Base-by-base conservation (phyloP, 2,113 vertebrate species). In the Perognathus longimembris region DNA sequence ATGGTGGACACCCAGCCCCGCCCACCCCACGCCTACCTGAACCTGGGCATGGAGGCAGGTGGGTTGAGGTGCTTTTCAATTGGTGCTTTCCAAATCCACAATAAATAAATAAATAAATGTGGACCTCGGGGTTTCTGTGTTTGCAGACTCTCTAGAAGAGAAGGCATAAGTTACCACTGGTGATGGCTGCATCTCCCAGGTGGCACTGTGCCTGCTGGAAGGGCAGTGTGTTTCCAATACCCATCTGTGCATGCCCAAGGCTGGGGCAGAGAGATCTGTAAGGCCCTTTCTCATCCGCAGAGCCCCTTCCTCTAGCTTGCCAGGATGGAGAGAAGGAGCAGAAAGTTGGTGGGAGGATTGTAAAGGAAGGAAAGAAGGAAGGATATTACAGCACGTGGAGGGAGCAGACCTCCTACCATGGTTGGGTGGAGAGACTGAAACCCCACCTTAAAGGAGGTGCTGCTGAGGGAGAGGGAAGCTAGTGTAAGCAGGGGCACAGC, bases 61-160 rank as follows among this genome's bases (percentile, higher is more conserved):
- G 34, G 50, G 50, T 54, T 4, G 14, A 71, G 64, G 40, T 59
- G n/a, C 67, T 45, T 61, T 54, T 45, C 54, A 76, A 73, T 71
- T 76, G 74, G 32, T 63, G 63, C 32, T 87, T 89, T 63, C 83
- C 67, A 77, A 54, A 69, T 64, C 57, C 24, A n/a, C n/a, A n/a
- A n/a, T n/a, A n/a, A n/a, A n/a, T n/a, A n/a, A n/a, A n/a, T 9
- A 9, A 82, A 78, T 20, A 40, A 20, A 42, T 3, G 34, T 73
- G 69, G 50, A 18, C 11, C 42, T 76, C 36, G 0, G 3, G 70
- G 76, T 40, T 85, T 85, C 75, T 67, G 7, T 11, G 32, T 21
- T 67, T 42, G 57, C 0, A 50, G 38, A 57, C 26, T 75, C 36
- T 61, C 32, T 61, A 61, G n/a, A 85, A 90, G 61, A 63, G n/a